Percentiles rank a stretch among this genome's conserved stretches.
These are phyloP conservation scores for Aplochiton taeniatus DNA, from an alignment of 2,797 vertebrate species.

Conservation along the genomic window DNA sequence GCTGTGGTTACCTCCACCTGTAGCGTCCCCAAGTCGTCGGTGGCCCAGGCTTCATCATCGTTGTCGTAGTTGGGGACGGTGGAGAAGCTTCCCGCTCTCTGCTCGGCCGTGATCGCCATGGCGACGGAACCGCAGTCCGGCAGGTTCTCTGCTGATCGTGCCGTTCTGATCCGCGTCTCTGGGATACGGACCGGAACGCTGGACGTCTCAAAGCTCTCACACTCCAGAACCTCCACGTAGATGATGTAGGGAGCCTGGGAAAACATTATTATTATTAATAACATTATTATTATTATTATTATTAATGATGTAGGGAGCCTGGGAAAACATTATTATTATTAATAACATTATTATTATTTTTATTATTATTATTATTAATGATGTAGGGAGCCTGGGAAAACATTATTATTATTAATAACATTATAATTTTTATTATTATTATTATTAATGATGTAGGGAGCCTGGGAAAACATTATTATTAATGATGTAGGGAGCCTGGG, in stretches of 20 bases:
- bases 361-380: too few species aligned
- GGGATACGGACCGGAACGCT: constrained; percentile 82
- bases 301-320: too few species aligned
- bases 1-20: constrained; percentile 81
- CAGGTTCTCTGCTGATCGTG: constrained; percentile 85
- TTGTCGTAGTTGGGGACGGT: constrained; percentile 87
- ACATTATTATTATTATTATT: too few species aligned
- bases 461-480: too few species aligned
- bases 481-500: too few species aligned
- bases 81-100: constrained; percentile 81
- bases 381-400: too few species aligned
- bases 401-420: too few species aligned
- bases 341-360: too few species aligned
- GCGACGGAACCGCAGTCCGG: constrained; percentile 73
- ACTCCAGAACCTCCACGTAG: constrained; percentile 88
- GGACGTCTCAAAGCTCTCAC: constrained; percentile 86
- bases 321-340: too few species aligned
- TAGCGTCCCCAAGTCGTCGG: constrained; percentile 86
- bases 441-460: too few species aligned
- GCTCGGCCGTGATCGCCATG: constrained; percentile 75
- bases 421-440: too few species aligned
- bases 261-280: not conserved
- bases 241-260: constrained; percentile 85
- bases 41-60: constrained; percentile 87
- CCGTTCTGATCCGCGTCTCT: constrained; percentile 85